These are phyloP conservation scores for Amblyteles armatorius DNA, from an alignment of 2,888 invertebrate species.

Conservation along the genomic window DNA sequence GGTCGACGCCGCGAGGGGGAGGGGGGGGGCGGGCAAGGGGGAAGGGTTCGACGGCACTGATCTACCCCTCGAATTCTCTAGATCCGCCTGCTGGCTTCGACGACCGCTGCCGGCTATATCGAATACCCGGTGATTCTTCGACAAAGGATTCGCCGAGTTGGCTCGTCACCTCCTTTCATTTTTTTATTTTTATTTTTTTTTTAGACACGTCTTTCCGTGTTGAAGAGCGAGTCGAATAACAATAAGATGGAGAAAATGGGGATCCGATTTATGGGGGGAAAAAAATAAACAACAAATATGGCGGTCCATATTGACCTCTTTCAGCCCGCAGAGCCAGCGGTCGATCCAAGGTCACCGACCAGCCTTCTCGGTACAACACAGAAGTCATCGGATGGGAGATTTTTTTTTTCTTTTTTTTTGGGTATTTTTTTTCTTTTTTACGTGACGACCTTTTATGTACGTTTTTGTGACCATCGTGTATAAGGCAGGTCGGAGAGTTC, in stretches of 20 bases:
- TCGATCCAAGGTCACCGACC: neutral
- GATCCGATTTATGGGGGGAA: neutral
- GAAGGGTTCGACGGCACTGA: slow-evolving; percentile 67
- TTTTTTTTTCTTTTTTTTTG: neutral
- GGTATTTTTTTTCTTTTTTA: neutral
- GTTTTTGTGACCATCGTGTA: slow-evolving; percentile 1
- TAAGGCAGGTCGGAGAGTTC: neutral
- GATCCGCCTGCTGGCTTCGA: slow-evolving; percentile 41
- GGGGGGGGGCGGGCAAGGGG: slow-evolving; percentile 37
- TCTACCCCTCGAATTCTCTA: slow-evolving; percentile 65
- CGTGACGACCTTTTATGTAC: neutral
- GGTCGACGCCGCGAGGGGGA: slow-evolving; percentile 47
- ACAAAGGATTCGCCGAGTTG: slow-evolving; percentile 45
- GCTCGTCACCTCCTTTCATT: neutral
- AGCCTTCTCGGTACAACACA: neutral
- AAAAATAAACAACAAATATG: neutral
- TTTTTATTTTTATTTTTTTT: neutral
- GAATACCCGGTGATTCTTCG: slow-evolving; percentile 39
- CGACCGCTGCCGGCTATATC: slow-evolving; percentile 17
- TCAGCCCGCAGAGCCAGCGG: neutral
- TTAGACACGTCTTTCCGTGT: neutral
- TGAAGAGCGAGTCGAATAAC: neutral
- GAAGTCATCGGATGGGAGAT: neutral
- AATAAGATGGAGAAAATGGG: neutral
- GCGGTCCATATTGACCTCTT: neutral